Conservation (phyloP, 2,113 vertebrate species). For the Microcebus murinus region DNA sequence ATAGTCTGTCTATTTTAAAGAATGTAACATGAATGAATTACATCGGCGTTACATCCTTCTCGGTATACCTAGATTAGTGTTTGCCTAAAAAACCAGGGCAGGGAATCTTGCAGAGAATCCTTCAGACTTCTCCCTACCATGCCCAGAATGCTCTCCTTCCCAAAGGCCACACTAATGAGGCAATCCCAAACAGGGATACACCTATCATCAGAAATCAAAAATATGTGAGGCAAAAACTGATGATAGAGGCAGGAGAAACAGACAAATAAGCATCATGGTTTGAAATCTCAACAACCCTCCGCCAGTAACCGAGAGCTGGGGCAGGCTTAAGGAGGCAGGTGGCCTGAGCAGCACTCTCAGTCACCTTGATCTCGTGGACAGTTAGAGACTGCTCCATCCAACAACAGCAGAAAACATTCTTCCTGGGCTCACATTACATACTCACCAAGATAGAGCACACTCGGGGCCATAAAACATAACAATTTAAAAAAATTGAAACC, state of each 20-base stretch:
- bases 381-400: background rate
- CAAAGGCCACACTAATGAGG: background rate
- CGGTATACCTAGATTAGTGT: background rate
- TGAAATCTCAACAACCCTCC: background rate
- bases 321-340: too few relatives aligned
- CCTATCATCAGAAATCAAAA: background rate
- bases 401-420: background rate
- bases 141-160: background rate
- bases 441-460: background rate
- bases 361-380: background rate
- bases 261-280: fast-evolving
- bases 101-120: background rate
- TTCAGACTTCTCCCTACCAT: background rate
- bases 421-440: background rate
- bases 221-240: background rate
- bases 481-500: background rate
- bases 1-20: background rate
- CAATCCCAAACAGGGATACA: fast-evolving
- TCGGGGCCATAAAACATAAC: background rate
- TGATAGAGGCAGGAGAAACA: background rate
- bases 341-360: too few relatives aligned
- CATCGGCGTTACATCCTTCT: too few relatives aligned
- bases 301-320: background rate
- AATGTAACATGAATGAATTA: fast-evolving
- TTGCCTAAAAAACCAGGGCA: too few relatives aligned